Evolutionary conservation across 2,888 invertebrate species (phyloP).

Genomic region (Gerris lacustris): DNA sequence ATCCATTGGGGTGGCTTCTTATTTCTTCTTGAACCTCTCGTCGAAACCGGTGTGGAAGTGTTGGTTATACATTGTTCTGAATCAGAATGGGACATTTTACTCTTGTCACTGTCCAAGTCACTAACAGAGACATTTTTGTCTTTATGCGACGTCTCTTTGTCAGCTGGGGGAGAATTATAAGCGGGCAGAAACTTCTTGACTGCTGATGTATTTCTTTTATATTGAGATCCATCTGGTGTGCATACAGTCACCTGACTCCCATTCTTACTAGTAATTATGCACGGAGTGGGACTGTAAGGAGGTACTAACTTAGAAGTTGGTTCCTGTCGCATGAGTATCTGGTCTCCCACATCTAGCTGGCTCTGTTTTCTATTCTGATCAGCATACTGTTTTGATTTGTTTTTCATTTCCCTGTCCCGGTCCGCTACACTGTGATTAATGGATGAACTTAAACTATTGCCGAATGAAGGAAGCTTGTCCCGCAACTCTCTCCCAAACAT

Average conservation of each 20-base stretch:
- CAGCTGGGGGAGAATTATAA: too few relatives aligned
- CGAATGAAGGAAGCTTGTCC: not conserved
- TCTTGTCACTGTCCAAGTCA: too few relatives aligned
- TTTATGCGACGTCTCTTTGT: too few relatives aligned
- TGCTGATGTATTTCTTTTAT: not conserved
- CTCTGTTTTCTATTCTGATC: not conserved
- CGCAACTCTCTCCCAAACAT: not conserved
- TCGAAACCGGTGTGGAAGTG: too few relatives aligned
- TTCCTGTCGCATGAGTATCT: not conserved
- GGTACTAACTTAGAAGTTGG: not conserved
- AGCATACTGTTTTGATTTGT: not conserved
- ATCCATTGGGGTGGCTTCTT: too few relatives aligned
- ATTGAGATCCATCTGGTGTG: not conserved
- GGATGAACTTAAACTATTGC: not conserved
- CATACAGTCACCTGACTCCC: not conserved
- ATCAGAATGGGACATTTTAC: too few relatives aligned
- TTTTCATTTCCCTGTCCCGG: not conserved
- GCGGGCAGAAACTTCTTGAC: not conserved
- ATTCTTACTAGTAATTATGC: not conserved
- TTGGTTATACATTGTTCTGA: too few relatives aligned
- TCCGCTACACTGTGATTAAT: not conserved
- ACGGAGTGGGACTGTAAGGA: not conserved
- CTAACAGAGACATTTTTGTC: too few relatives aligned
- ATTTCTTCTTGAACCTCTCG: too few relatives aligned
- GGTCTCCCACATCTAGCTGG: not conserved